Base-by-base conservation (phyloP, 1,140 invertebrate genomes). In the Pogonomyrmex californicus region DNA sequence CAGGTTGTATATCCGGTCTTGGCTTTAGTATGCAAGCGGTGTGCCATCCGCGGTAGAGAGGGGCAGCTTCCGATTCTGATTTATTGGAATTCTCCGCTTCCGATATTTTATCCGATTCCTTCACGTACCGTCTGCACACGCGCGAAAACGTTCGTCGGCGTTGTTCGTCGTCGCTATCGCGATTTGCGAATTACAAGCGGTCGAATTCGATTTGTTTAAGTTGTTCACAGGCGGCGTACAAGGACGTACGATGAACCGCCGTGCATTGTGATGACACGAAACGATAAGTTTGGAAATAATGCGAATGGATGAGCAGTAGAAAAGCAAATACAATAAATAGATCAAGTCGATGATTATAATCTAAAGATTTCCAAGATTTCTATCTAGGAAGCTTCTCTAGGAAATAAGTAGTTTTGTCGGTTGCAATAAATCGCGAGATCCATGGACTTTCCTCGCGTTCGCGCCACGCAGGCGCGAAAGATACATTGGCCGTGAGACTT, bases 1-100 rank as follows among this genome's bases (percentile, higher is more conserved):
- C 91, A 90, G 88, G 91, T 92, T 92, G 93, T 94, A 93, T 95
- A 95, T 95, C 94, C 94, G 94, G 94, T 95, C 93, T 93, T 86
- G 65, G 90, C 87, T 94, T 95, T 95, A 95, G 93, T 95, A 95
- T 95, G 93, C 94, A 94, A 91, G 89, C 92, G 68, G 92, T 90
- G 93, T 93, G 71, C 79, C 85, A 88, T 88, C 85, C 88, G 88
- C 86, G 90, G 87, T 51, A 85, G 86, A 89, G 91, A 71, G 87
- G 90, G 88, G 83, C 76, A 94, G 93, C 93, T 95, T 95, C 94
- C 94, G 94, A 95, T 94, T 94, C 92, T 93, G 93, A 93, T 94
- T 94, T 94, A 94, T 94, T 93, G 92, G 94, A 94, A 94, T 95
- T 91, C 92, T 91, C 77, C 85, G 89, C 91, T 94, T 94, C 93